phyloP scores from a whole-genome alignment of 2,888 invertebrate species.

The Amiota minor region DNA sequence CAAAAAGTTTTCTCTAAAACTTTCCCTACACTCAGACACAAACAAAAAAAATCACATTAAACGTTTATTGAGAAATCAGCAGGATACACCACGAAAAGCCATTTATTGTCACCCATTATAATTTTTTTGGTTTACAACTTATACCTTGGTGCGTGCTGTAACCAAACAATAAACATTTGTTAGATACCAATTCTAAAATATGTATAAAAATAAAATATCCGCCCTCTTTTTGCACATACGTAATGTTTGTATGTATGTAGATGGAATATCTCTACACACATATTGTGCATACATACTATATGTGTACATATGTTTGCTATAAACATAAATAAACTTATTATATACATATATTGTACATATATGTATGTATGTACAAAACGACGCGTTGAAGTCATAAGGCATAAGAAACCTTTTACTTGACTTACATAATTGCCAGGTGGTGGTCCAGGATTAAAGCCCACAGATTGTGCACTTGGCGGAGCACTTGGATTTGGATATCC shows the following conservation, averaged over 20 bases:
- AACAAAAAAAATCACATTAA: too few relatives aligned
- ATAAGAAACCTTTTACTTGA: constrained; percentile 34
- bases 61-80: too few relatives aligned
- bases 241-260: constrained; percentile 22
- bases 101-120: too few relatives aligned
- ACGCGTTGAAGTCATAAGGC: constrained; percentile 12
- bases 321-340: too few relatives aligned
- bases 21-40: too few relatives aligned
- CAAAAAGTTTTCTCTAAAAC: too few relatives aligned
- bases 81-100: too few relatives aligned
- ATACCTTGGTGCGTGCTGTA: too few relatives aligned
- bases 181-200: too few relatives aligned
- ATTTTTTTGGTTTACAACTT: too few relatives aligned
- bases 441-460: constrained; percentile 44
- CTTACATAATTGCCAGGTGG: constrained; percentile 62
- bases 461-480: constrained; percentile 57
- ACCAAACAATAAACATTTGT: too few relatives aligned
- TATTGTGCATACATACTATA: constrained; percentile 20
- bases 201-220: neutral
- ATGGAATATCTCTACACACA: constrained; percentile 17
- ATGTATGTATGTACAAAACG: neutral
- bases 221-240: neutral
- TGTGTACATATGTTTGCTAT: too few relatives aligned
- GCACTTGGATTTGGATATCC: constrained; percentile 62
- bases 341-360: neutral